Evolutionary conservation across 2,888 invertebrate species (phyloP).

Genomic region (Eupithecia subumbrata): DNA sequence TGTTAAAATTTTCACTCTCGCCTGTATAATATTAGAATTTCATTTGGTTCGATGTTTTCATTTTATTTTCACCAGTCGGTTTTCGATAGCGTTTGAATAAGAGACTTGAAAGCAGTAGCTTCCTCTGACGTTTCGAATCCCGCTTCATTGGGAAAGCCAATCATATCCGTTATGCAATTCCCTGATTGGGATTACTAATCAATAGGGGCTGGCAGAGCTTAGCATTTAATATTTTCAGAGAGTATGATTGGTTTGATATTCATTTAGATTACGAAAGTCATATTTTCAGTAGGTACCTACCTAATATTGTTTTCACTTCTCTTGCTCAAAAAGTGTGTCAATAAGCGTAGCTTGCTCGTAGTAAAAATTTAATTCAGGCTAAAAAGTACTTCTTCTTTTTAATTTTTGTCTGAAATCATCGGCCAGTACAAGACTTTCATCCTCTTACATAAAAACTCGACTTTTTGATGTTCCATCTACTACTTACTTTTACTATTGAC

Average conservation of each 20-base stretch:
- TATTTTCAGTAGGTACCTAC: no score
- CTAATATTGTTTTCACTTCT: no score
- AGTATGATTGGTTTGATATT: conserved; percentile 1
- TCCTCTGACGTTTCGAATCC: background rate
- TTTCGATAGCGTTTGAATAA: background rate
- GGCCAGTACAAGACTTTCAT: no score
- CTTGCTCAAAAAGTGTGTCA: no score
- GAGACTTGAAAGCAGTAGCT: background rate
- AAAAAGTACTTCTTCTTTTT: no score
- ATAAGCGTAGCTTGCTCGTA: no score
- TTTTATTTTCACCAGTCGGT: background rate
- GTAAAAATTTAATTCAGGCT: no score
- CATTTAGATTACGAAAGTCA: background rate
- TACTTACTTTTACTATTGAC: no score
- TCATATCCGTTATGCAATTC: conserved; percentile 9
- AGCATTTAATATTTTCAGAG: conserved; percentile 6
- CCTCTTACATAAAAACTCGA: no score
- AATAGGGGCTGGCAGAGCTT: background rate
- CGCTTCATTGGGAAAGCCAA: conserved; percentile 8
- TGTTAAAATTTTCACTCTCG: background rate
- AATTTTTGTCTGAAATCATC: no score
- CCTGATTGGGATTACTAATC: conserved; percentile 11
- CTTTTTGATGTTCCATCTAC: no score
- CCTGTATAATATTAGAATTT: background rate
- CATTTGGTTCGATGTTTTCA: background rate